Conservation (phyloP, 1,140 invertebrate genomes). For the Philopotamus ludificatus region DNA sequence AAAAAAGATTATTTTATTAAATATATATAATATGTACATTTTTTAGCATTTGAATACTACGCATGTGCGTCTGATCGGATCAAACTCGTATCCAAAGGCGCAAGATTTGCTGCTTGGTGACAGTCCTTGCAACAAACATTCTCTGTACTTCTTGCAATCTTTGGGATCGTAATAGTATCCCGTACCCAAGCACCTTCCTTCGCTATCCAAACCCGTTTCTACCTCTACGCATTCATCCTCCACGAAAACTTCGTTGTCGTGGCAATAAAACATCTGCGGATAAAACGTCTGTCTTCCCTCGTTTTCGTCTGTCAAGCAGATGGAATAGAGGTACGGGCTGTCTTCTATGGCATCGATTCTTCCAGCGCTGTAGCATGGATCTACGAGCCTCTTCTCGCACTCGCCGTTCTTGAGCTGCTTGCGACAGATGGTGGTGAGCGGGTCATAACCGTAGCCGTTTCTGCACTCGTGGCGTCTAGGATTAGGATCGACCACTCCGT, state of each 20-base stretch:
- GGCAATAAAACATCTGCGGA: conserved; percentile 25
- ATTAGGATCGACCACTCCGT: not conserved
- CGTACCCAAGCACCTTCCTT: not conserved
- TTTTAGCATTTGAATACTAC: conserved; percentile 39
- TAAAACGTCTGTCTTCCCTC: not conserved
- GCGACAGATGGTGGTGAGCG: conserved; percentile 12
- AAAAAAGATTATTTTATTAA: no score
- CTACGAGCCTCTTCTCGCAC: not conserved
- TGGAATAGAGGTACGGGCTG: conserved; percentile 48
- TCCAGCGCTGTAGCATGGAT: conserved; percentile 43
- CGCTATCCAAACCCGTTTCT: not conserved
- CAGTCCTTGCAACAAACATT: not conserved
- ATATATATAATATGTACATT: not conserved
- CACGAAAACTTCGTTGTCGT: not conserved
- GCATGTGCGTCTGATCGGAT: not conserved
- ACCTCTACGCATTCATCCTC: conserved; percentile 9
- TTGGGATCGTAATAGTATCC: conserved; percentile 4
- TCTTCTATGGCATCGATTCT: conserved; percentile 45
- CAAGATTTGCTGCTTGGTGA: not conserved
- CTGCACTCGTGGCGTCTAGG: not conserved
- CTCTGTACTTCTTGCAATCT: conserved; percentile 13
- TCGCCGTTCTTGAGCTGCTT: conserved; percentile 1
- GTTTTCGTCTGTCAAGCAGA: conserved; percentile 43
- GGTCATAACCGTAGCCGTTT: conserved; percentile 13
- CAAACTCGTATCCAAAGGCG: not conserved